Conservation (phyloP, 2,113 vertebrate species). For the Burhinus oedicnemus region DNA sequence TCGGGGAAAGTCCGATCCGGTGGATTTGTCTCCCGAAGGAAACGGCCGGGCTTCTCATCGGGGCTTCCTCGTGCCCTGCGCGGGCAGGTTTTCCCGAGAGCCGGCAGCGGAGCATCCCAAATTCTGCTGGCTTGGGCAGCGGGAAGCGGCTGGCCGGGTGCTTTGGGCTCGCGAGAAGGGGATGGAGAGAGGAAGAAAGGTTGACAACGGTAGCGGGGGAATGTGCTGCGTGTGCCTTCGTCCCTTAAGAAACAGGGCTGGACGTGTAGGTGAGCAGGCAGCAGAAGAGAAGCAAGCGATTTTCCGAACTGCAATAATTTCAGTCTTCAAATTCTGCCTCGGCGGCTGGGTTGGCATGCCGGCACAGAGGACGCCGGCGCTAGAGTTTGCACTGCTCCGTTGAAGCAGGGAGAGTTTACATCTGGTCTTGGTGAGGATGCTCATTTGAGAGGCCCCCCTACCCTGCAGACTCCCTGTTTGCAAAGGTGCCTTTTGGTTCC, state of each 20-base stretch:
- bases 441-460: fast-evolving
- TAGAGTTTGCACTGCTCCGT: background rate
- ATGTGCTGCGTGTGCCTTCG: fast-evolving
- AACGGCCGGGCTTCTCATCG: fast-evolving
- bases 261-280: background rate
- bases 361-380: fast-evolving
- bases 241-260: fast-evolving
- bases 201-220: fast-evolving
- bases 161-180: fast-evolving
- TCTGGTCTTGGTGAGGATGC: background rate
- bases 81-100: fast-evolving
- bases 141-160: background rate
- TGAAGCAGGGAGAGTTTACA: background rate
- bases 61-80: fast-evolving
- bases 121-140: background rate
- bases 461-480: fast-evolving
- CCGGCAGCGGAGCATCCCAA: fast-evolving
- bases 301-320: fast-evolving
- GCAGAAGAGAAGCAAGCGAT: fast-evolving
- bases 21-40: too few relatives aligned
- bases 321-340: fast-evolving
- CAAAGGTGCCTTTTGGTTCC: background rate
- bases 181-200: background rate
- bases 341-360: fast-evolving
- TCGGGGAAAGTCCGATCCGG: fast-evolving